Evolutionary conservation across 2,888 invertebrate species (phyloP).

Genomic region (Folsomia manolachei): DNA sequence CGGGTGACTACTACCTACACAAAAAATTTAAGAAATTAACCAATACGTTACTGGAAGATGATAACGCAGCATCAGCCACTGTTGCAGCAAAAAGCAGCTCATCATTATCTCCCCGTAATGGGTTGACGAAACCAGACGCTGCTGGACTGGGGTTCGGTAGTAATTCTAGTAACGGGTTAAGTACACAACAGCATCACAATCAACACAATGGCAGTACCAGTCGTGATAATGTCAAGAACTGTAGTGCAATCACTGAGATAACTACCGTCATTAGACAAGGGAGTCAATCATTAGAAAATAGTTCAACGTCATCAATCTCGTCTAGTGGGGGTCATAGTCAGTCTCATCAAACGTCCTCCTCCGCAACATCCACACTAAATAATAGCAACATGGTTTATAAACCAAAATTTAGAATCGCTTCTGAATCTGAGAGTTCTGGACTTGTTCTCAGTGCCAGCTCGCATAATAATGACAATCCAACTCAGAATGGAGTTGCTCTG

Average conservation of each 20-base stretch:
- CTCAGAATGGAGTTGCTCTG: neutral
- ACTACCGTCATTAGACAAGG: neutral
- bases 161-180: neutral
- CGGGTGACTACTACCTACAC: conserved; percentile 67
- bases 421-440: conserved; percentile 17
- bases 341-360: neutral
- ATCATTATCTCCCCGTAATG: neutral
- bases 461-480: neutral
- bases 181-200: neutral
- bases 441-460: neutral
- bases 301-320: neutral
- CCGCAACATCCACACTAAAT: neutral
- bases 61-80: neutral
- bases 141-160: no score
- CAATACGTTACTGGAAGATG: conserved; percentile 55
- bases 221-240: neutral
- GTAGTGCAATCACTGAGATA: neutral
- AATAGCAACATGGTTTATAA: conserved; percentile 41
- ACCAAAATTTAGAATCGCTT: conserved; percentile 47
- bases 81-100: neutral
- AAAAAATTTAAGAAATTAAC: conserved; percentile 91
- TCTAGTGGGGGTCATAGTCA: neutral
- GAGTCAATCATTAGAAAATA: conserved; percentile 1
- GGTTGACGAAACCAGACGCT: neutral
- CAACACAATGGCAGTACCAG: conserved; percentile 8